Conservation (phyloP, 1,140 invertebrate genomes). For the Brachystomella parvula region DNA sequence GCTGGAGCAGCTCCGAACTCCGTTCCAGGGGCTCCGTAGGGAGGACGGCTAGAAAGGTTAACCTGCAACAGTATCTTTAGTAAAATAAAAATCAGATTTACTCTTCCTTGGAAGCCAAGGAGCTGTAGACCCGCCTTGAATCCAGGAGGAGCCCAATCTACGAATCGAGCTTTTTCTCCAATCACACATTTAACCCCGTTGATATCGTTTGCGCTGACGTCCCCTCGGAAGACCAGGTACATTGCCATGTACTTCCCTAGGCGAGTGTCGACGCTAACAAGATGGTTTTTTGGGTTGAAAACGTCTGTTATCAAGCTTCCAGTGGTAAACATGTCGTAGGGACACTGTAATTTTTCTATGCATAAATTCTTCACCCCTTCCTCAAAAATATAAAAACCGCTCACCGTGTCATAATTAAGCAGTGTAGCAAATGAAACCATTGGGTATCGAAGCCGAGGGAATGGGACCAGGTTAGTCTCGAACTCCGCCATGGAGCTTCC, state of each 20-base stretch:
- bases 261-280: slow-evolving; percentile 40
- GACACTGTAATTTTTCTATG: not conserved
- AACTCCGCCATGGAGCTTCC: slow-evolving; percentile 31
- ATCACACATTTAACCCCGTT: not conserved
- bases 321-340: slow-evolving; percentile 22
- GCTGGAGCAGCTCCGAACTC: not conserved
- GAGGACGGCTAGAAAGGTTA: slow-evolving; percentile 1
- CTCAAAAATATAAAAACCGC: not conserved
- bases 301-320: slow-evolving; percentile 16
- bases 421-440: slow-evolving; percentile 33
- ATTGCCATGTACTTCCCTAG: slow-evolving; percentile 37
- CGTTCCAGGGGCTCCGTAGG: not conserved
- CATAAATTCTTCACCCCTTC: not conserved
- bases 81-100: slow-evolving; percentile 7
- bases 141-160: slow-evolving; percentile 14
- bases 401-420: slow-evolving; percentile 11
- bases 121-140: slow-evolving; percentile 6
- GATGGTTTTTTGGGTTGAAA: slow-evolving; percentile 30
- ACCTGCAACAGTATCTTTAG: slow-evolving; percentile 4
- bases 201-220: slow-evolving; percentile 16
- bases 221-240: slow-evolving; percentile 8
- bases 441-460: slow-evolving; percentile 37
- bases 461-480: slow-evolving; percentile 38
- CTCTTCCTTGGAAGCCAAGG: not conserved
- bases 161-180: slow-evolving; percentile 8